These are phyloP conservation scores for Anas flavirostris DNA, from an alignment of 2,797 vertebrate species.

Conservation along the genomic window DNA sequence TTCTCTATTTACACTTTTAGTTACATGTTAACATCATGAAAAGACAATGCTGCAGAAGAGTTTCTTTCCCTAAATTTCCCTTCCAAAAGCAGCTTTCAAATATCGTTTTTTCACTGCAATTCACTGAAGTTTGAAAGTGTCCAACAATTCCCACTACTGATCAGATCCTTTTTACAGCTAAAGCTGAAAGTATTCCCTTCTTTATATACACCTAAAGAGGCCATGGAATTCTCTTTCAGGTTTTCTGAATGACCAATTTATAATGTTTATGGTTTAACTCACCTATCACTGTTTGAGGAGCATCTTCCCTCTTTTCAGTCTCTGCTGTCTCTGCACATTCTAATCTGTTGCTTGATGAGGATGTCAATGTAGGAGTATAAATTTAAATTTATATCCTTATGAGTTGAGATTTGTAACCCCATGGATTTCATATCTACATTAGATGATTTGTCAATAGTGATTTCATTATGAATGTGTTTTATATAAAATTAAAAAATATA, in stretches of 20 bases:
- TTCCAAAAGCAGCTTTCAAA: neutral
- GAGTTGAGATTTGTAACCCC: neutral
- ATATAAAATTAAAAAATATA: neutral
- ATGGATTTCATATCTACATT: neutral
- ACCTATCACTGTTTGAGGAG: neutral
- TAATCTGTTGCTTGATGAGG: neutral
- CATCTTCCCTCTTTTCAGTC: neutral
- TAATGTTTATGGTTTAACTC: neutral
- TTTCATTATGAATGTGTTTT: neutral
- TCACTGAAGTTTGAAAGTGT: neutral
- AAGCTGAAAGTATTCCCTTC: neutral
- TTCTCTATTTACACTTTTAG: neutral
- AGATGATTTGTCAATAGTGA: neutral
- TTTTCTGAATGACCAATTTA: neutral
- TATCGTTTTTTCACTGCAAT: neutral
- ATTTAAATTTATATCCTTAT: neutral
- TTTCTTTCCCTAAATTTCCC: neutral
- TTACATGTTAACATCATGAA: neutral
- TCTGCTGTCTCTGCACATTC: neutral
- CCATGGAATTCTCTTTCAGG: neutral
- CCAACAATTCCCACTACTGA: neutral
- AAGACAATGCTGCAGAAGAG: neutral
- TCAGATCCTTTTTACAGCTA: neutral
- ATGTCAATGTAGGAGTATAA: neutral
- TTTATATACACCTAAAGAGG: neutral